Evolutionary conservation across 1,140 invertebrate genomes (phyloP).

Genomic region (Lanistes nyassanus): DNA sequence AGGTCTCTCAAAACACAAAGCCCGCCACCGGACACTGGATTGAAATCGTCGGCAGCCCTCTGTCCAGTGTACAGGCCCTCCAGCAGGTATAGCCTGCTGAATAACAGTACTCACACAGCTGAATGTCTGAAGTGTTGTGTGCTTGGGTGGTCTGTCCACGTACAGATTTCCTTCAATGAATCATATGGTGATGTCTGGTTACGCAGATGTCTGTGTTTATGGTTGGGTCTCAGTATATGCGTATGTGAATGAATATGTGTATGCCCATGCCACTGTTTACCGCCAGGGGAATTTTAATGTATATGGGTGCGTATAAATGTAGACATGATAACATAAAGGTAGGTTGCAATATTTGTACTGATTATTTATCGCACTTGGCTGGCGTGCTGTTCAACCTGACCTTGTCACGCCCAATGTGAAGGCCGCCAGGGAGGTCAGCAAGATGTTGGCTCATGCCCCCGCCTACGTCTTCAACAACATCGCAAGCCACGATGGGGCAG

Average conservation of each 20-base stretch:
- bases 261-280: not conserved
- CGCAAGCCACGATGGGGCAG: conserved; percentile 11
- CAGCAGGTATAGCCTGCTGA: too few species aligned
- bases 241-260: not conserved
- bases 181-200: too few species aligned
- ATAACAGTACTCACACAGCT: too few species aligned
- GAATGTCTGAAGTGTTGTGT: not conserved
- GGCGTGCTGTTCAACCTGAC: too few species aligned
- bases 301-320: not conserved
- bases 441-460: conserved; percentile 36
- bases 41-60: conserved; percentile 17
- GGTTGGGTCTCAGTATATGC: not conserved
- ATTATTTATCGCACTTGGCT: too few species aligned
- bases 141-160: not conserved
- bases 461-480: conserved; percentile 28
- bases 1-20: not conserved
- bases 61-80: too few species aligned
- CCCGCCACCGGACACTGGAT: conserved; percentile 16
- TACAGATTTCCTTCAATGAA: too few species aligned
- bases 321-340: too few species aligned
- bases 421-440: conserved; percentile 32
- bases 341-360: too few species aligned
- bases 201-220: not conserved
- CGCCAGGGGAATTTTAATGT: not conserved
- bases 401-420: too few species aligned